phyloP scores from a whole-genome alignment of 1,140 invertebrate genomes.

The Pogonomyrmex californicus region DNA sequence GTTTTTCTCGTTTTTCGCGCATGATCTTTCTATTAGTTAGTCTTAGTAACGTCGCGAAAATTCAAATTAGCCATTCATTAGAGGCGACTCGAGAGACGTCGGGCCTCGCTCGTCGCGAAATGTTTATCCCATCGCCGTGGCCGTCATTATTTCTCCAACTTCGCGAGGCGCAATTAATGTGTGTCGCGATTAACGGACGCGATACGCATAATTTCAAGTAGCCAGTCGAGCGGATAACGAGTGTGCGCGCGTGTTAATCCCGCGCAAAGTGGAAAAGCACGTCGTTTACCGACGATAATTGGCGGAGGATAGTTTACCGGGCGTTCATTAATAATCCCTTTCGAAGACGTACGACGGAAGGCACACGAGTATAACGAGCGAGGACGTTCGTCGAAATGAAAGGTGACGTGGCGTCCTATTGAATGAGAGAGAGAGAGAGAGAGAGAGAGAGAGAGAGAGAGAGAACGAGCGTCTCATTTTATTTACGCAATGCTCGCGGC shows the following conservation, averaged over 20 bases:
- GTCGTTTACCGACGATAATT: constrained; percentile 45
- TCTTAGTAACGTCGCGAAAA: not conserved
- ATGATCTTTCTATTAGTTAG: constrained; percentile 7
- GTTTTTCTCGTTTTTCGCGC: constrained; percentile 23
- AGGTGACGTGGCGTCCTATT: constrained; percentile 13
- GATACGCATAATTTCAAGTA: constrained; percentile 40
- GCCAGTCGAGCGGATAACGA: constrained; percentile 22
- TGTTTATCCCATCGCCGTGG: not conserved
- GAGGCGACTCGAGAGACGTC: not conserved
- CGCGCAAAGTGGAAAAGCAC: constrained; percentile 14
- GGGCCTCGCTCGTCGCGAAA: constrained; percentile 3
- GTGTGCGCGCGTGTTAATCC: constrained; percentile 33
- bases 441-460: not conserved
- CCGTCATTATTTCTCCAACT: constrained; percentile 4
- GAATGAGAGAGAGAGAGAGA: not conserved
- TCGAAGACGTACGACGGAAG: constrained; percentile 12
- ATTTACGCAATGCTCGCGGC: constrained; percentile 44
- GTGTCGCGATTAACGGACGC: constrained; percentile 39
- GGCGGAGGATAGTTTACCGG: constrained; percentile 33
- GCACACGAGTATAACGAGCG: not conserved
- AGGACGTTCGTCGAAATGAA: constrained; percentile 35
- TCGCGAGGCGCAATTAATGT: constrained; percentile 12
- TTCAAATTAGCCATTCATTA: constrained; percentile 21
- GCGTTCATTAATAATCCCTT: constrained; percentile 57
- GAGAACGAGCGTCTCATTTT: constrained; percentile 16